Evolutionary conservation across 2,113 vertebrate genomes (phyloP), one percentile per base, ranked within the genome.

Genomic region (Ptilonorhynchus violaceus): DNA sequence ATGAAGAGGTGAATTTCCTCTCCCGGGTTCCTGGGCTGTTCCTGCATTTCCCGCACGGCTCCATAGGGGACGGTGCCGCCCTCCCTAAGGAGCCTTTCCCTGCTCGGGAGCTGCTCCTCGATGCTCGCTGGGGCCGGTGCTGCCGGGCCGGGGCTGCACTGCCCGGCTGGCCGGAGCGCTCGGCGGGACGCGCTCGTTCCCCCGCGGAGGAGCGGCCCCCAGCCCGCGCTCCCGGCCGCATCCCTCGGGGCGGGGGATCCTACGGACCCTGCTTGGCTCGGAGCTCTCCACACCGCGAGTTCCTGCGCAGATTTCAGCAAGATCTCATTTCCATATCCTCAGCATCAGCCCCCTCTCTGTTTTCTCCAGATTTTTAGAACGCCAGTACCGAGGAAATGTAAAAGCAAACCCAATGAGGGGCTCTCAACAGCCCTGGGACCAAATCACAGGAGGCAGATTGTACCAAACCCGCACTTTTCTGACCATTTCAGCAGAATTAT

Each of bases 211-310:
- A 39, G 37, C 37, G 37, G 37, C 10, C 13, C 6, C 19, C 30
- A 2, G 2, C 52, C 41, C 0, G 1, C 3, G 30, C 0, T 20
- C 4, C 60, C 10, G 6, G 41, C 63, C 10, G 5, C 62, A 9
- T 3, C 23, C 23, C 37, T 15, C 23, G 1, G 35, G 12, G 74
- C 62, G 5, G 62, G 10, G 10, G 47, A 6, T 13, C 41, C 10
- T 1, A 2, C 27, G 21, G 42, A 9, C 41, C 22, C 56, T 11
- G 27, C 46, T 22, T 13, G 21, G 0, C 49, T 25, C 70, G 2
- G 58, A 23, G 59, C 24, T 52, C 63, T 37, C 44, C 58, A 24
- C 22, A 7, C 33, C 24, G 9, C 0, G 1, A 15, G 22, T 0
- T 10, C 8, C 8, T 27, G 10, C 16, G 1, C 2, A 66, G 53